Base-by-base conservation (phyloP, 2,797 vertebrate genomes). In the Dryobates pubescens region DNA sequence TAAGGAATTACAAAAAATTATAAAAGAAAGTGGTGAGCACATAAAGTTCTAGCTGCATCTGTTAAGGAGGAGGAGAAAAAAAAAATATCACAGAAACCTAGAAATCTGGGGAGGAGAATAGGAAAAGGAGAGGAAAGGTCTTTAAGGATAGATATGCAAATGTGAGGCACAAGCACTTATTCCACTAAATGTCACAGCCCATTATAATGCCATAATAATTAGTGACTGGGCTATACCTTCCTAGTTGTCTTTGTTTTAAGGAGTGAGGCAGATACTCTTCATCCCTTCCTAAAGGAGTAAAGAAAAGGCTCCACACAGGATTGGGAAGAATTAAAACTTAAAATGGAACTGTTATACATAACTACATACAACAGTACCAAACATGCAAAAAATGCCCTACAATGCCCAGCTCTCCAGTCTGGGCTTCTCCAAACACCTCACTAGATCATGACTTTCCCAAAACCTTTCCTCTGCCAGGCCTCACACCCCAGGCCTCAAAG, bases 1-100 rank as follows among this genome's bases (percentile, higher is more conserved):
- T 81, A 68, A 49, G 69, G 86, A 93, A 93, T 70, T 20, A 47
- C 20, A 47, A 47, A 47, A 47, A 47, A 20, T 43, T 61, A 49
- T 81, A 88, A 91, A 91, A 86, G 70, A 61, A 94, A 90, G 59
- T 65, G 47, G 36, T 59, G 27, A 93, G 78, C 69, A 72, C 93
- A 89, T 87, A 89, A 83, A n/a, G 45, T 90, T 94, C 81, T 92
- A 80, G 34, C 67, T 94, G n/a, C 63, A 67, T 94, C 84, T 95
- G 86, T 75, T 86, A 70, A 20, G 43, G 36, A 92, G 53, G 13
- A 72, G 56, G 53, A 90, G 45, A 80, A 64, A 75, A 64, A 64
- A 32, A 32, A 27, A n/a, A 32, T 24, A 27, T 26, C 63, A 78
- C 26, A 89, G 59, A 90, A 87, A 36, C 32, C 43, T 63, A 72